Conservation (phyloP, 1,140 invertebrate genomes). For the Listronotus oregonensis region DNA sequence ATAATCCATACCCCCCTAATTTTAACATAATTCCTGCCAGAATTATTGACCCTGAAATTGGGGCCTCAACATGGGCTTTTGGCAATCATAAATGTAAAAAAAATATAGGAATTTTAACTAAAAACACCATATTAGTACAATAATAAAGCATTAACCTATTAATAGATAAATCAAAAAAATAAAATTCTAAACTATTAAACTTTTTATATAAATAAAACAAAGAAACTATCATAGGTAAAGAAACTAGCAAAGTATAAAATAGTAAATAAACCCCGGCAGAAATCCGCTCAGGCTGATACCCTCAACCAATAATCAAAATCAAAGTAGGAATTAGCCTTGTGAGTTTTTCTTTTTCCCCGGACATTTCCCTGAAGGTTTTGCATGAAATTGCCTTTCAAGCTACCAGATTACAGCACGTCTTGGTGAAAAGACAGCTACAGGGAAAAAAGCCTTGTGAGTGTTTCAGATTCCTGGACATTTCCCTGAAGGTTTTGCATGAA, state of each 20-base stretch:
- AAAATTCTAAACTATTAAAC: conserved; percentile 58
- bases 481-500: no score
- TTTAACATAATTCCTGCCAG: conserved; percentile 69
- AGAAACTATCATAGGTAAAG: conserved; percentile 64
- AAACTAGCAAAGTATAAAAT: conserved; percentile 67
- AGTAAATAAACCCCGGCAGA: conserved; percentile 65
- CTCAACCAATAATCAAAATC: conserved; percentile 68
- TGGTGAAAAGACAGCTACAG: no score
- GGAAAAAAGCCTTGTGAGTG: no score
- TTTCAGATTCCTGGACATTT: no score
- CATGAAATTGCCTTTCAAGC: no score
- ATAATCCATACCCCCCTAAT: no score
- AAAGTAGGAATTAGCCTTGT: conserved; percentile 67
- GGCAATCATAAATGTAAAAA: conserved; percentile 72
- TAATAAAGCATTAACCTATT: conserved; percentile 60
- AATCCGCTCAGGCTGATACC: conserved; percentile 65
- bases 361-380: no score
- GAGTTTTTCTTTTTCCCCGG: no score
- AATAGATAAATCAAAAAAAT: conserved; percentile 51
- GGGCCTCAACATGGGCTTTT: conserved; percentile 75
- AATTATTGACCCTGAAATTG: conserved; percentile 72
- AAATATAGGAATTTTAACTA: conserved; percentile 73
- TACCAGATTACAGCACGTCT: no score
- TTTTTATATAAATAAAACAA: conserved; percentile 60
- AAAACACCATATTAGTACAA: conserved; percentile 65